Evolutionary conservation across 1,140 invertebrate genomes (phyloP), one percentile per base, ranked within the genome.

Genomic region (Heliconius hermathena): DNA sequence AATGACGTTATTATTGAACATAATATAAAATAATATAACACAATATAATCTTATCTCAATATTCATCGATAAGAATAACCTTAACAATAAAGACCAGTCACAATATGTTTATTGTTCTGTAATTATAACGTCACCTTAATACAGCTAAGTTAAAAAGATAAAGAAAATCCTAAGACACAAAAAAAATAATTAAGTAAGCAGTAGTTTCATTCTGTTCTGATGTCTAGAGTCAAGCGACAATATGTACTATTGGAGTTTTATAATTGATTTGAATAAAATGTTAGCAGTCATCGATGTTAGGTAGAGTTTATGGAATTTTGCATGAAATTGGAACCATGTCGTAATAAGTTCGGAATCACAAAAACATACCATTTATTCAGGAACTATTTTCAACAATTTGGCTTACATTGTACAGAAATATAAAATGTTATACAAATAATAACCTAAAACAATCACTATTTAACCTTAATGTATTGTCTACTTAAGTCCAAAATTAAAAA

Each of bases 11-110:
- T 49, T 76, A 76, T 41, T 3, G 22, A 66, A 66, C 60, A 29
- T 26, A 66, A 57, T 11, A 57, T 54, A 38, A 57, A 11, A 54
- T 52, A 38, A 76, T 46, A 57, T 54, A 38, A 71, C 20, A 70
- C 38, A 38, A 60, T 76, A 26, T 49, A 29, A 76, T 76, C 74
- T 76, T 76, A 76, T 76, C 74, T 76, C 22, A 20, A n/a, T 38
- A 75, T 41, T 70, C 26, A 76, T 76, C 74, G 74, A 76, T n/a
- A 76, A 41, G 36, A 71, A 76, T 76, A 76, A 71, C 60, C 74
- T 70, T 66, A 76, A 76, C 74, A 76, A 76, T 76, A 76, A 29
- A 33, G 74, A 76, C 6, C 38, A n/a, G 57, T 76, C 74, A 71
- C 74, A 76, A 76, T 70, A 71, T 76, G 38, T 1, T 76, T 66